A percentile compares a stretch with the other conserved stretches of the same genome.
Evolutionary conservation across 2,113 vertebrate genomes (phyloP).

Genomic region (Cettia cetti): DNA sequence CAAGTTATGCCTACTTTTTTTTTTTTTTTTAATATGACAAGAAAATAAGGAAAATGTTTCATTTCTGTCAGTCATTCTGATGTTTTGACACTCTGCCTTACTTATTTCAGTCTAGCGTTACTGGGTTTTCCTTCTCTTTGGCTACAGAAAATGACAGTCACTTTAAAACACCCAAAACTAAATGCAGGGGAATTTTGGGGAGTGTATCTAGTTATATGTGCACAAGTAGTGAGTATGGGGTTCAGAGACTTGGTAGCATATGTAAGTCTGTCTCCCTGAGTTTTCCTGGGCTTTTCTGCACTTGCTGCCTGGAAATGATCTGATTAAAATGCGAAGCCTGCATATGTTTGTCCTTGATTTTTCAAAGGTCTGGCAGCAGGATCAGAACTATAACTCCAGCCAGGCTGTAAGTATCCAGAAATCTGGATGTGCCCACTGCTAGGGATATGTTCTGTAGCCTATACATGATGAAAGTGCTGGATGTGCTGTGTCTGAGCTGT

Average conservation of each 20-base stretch:
- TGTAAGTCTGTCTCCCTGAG: not conserved
- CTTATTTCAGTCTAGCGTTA: not conserved
- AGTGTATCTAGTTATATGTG: not conserved
- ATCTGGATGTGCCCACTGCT: not conserved
- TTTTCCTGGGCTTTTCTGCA: not conserved
- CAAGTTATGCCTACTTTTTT: not conserved
- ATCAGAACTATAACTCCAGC: not conserved
- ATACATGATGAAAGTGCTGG: rapidly evolving
- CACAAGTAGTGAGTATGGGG: not conserved
- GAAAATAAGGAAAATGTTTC: constrained; percentile 4
- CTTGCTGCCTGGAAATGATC: not conserved
- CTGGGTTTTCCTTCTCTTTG: not conserved
- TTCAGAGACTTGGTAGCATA: not conserved
- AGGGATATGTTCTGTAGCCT: rapidly evolving
- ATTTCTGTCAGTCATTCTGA: not conserved
- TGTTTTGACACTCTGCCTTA: constrained; percentile 1
- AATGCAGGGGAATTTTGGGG: not conserved
- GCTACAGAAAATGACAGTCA: not conserved
- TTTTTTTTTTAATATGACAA: not conserved
- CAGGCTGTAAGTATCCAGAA: not conserved
- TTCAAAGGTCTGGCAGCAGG: not conserved
- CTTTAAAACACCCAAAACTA: not conserved
- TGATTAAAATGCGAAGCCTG: not conserved
- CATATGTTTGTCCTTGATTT: not conserved
- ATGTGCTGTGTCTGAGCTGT: rapidly evolving